Conservation (phyloP, 2,113 vertebrate species). For the Macrotus californicus region DNA sequence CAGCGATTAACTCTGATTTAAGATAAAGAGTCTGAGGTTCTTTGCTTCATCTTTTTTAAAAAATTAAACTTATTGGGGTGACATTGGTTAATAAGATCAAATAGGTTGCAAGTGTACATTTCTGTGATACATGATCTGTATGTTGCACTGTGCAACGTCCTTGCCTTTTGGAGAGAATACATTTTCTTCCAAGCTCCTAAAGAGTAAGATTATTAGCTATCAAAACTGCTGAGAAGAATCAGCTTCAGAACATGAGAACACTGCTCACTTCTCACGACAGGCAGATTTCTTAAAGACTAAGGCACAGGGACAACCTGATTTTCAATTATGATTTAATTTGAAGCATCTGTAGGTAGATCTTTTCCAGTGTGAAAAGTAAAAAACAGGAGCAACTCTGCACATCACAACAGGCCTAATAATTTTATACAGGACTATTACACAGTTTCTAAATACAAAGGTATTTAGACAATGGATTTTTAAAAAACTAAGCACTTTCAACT, state of each 20-base stretch:
- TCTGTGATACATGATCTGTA: too few species aligned
- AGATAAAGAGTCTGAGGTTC: slow-evolving; percentile 39
- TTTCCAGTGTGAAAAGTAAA: slow-evolving; percentile 31
- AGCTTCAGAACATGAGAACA: neutral
- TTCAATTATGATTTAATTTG: slow-evolving; percentile 21
- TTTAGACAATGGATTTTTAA: neutral
- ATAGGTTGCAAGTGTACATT: too few species aligned
- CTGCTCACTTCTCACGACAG: neutral
- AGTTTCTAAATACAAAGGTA: slow-evolving; percentile 2
- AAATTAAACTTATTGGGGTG: too few species aligned
- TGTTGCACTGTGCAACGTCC: neutral
- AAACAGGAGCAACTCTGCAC: neutral
- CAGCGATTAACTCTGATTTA: slow-evolving; percentile 36
- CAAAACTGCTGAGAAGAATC: neutral
- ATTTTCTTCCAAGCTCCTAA: neutral
- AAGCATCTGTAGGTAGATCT: neutral
- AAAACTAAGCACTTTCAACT: neutral
- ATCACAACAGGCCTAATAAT: slow-evolving; percentile 19
- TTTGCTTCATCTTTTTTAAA: slow-evolving; percentile 4
- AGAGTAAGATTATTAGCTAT: neutral
- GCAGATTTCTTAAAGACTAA: neutral
- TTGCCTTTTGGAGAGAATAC: slow-evolving; percentile 2
- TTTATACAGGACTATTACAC: neutral
- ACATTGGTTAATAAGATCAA: too few species aligned
- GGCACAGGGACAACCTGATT: neutral